Base-by-base conservation (phyloP, 2,797 vertebrate species). In the Ataeniobius toweri region DNA sequence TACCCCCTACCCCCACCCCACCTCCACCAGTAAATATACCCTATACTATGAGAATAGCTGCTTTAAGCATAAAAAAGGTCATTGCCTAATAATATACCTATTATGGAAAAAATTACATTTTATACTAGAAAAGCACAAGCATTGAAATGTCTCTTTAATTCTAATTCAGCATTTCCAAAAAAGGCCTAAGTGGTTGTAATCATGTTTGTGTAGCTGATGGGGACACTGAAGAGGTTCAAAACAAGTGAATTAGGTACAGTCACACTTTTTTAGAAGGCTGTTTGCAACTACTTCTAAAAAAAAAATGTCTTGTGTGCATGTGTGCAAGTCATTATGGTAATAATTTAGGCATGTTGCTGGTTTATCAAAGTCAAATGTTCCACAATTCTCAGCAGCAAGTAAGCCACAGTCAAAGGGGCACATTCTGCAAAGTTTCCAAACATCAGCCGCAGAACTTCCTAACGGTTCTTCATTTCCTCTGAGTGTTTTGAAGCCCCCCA, bases 351-450 rank as follows among this genome's bases (percentile, higher is more conserved):
- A 51, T 70, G 74, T 75, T 59, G 36, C 41, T n/a, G 24, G 65
- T 67, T 71, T 1, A 31, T 78, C 53, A 84, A 87, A 90, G 76
- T 86, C 83, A 86, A 73, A 58, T 85, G 86, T 89, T 73, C 81
- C 28, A 26, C 48, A 75, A 71, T 59, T 85, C 77, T 87, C 79
- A 68, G 71, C 68, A 58, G 73, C 76, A n/a, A 68, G 82, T 80
- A 81, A 88, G 81, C 81, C 82, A 88, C 89, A 93, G 83, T 89
- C 86, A 84, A 93, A 89, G 86, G 92, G 91, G 90, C 88, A 85
- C 89, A 78, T 87, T 90, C 83, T 83, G 82, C 86, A 89, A 95
- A 95, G 95, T 96, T 96, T 95, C 91, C 94, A 95, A 96, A 96
- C 94, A 96, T 90, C 88, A 93, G 88, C 85, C 63, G 77, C 9